Percentiles rank a stretch among this genome's conserved stretches.
Evolutionary conservation across 2,797 vertebrate species (phyloP).

Genomic region (Liparis tanakae): DNA sequence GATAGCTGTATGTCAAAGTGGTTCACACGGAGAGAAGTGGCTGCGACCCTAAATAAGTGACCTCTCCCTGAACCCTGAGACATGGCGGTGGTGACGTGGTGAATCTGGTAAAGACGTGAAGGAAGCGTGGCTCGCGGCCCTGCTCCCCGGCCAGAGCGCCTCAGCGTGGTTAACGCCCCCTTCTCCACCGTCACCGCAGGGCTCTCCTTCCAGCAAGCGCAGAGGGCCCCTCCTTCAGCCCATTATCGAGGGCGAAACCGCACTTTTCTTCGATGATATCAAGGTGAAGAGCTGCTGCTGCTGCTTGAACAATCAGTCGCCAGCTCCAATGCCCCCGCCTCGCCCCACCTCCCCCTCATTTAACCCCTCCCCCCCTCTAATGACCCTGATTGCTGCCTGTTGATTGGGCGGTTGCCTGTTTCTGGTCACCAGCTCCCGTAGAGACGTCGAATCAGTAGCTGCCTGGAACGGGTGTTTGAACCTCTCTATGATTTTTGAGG

Average conservation of each 20-base stretch:
- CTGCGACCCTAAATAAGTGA: neutral
- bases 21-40: neutral
- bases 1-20: neutral
- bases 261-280: constrained; percentile 98
- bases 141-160: constrained; percentile 24
- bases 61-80: neutral
- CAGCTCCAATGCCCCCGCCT: constrained; percentile 41
- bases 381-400: constrained; percentile 71
- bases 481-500: constrained; percentile 13
- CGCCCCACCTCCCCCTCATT: constrained; percentile 26
- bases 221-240: constrained; percentile 98
- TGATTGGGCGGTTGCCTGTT: constrained; percentile 71
- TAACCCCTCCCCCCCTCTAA: constrained; percentile 46
- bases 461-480: constrained; percentile 45
- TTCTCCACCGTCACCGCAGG: constrained; percentile 92
- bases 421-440: constrained; percentile 33
- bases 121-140: constrained; percentile 10
- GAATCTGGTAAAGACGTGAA: neutral
- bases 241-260: constrained; percentile 98
- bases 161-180: constrained; percentile 75
- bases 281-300: constrained; percentile 91
- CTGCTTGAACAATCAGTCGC: constrained; percentile 78
- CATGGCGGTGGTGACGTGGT: neutral
- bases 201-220: constrained; percentile 99
- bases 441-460: constrained; percentile 73